Evolutionary conservation across 2,888 invertebrate genomes (phyloP).

Genomic region (Cataglyphis cursor): DNA sequence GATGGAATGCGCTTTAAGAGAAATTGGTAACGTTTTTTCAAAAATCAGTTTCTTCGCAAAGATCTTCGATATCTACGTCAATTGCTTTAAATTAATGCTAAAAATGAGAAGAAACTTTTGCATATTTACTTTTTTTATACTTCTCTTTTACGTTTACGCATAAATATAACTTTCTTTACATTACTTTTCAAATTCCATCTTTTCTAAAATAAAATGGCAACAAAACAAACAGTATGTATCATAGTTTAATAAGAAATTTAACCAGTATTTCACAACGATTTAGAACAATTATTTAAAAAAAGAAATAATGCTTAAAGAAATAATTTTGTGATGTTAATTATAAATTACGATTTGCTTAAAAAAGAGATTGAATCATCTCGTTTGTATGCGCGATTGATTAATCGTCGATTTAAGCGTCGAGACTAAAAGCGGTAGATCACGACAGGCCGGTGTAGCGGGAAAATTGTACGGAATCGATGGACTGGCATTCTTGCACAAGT

Average conservation of each 20-base stretch:
- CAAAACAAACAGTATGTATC: not conserved
- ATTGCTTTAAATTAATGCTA: not conserved
- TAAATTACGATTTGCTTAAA: not conserved
- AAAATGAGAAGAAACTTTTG: not conserved
- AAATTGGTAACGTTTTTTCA: not conserved
- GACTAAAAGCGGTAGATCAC: not conserved
- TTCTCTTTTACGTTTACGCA: not conserved
- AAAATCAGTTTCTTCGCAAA: not conserved
- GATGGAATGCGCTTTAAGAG: not conserved
- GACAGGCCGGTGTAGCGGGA: not conserved
- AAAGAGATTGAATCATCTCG: not conserved
- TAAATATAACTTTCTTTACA: not conserved
- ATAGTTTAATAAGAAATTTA: not conserved
- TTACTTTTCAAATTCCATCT: not conserved
- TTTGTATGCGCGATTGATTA: not conserved
- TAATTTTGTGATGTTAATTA: not conserved
- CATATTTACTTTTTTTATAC: not conserved
- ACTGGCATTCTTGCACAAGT: conserved; percentile 24
- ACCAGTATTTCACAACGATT: not conserved
- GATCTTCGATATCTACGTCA: not conserved
- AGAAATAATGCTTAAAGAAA: not conserved
- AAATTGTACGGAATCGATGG: conserved; percentile 39
- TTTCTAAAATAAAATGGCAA: not conserved
- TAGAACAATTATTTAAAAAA: not conserved
- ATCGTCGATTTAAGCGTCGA: conserved; percentile 1